Evolutionary conservation across 2,113 vertebrate species (phyloP).

Genomic region (Anguilla japonica): DNA sequence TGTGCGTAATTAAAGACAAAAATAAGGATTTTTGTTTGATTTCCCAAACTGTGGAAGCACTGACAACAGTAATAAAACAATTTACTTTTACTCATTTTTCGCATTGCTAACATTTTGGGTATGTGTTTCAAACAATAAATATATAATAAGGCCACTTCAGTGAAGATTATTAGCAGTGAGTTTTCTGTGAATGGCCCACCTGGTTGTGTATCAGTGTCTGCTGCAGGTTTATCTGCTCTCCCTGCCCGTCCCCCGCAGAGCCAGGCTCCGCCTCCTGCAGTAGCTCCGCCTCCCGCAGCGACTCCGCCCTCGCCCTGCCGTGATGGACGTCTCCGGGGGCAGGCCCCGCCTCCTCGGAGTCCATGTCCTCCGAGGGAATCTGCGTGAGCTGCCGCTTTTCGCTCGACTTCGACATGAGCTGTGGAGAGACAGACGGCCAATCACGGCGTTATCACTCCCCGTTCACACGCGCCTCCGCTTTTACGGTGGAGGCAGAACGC

Average conservation of each 20-base stretch:
- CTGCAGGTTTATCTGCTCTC: conserved; percentile 70
- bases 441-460: background rate
- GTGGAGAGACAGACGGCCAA: conserved; percentile 5
- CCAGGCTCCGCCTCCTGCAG: conserved; percentile 28
- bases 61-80: too few species aligned
- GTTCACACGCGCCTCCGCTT: background rate
- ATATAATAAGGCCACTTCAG: too few species aligned
- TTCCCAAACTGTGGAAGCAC: too few species aligned
- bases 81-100: too few species aligned
- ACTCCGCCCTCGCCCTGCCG: conserved; percentile 56
- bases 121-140: too few species aligned
- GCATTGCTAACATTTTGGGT: too few species aligned
- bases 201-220: conserved; percentile 75
- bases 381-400: conserved; percentile 87
- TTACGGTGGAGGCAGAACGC: too few species aligned
- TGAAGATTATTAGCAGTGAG: too few species aligned
- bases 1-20: too few species aligned
- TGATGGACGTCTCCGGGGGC: conserved; percentile 40
- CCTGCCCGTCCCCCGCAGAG: conserved; percentile 59
- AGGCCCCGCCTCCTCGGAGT: conserved; percentile 73
- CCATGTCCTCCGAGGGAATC: conserved; percentile 92
- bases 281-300: conserved; percentile 52
- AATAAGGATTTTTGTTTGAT: too few species aligned
- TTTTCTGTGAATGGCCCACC: conserved; percentile 59
- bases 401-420: conserved; percentile 83